Conservation (phyloP, 2,113 vertebrate genomes). For the Mola mola region DNA sequence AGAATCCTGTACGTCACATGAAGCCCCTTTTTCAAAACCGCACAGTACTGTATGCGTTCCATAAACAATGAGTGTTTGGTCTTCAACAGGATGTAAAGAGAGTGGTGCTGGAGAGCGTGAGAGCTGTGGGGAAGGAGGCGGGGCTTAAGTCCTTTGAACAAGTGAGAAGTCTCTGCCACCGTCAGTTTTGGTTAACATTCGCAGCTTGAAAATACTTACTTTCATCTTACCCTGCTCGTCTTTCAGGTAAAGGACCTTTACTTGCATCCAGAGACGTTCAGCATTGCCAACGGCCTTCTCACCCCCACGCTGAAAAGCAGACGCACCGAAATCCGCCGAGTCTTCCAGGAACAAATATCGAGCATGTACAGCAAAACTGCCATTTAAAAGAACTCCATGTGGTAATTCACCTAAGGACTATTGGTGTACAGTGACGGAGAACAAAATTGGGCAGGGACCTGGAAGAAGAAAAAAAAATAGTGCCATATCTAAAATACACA, state of each 20-base stretch:
- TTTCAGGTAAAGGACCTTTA: constrained; percentile 79
- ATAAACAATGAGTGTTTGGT: background rate
- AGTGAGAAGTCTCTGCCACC: constrained; percentile 63
- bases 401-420: constrained; percentile 2
- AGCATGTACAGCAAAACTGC: constrained; percentile 79
- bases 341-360: constrained; percentile 79
- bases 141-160: constrained; percentile 85
- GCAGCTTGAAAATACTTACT: background rate
- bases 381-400: constrained; percentile 41
- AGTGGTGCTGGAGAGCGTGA: constrained; percentile 81
- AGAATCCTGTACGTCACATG: constrained; percentile 76
- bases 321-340: constrained; percentile 73
- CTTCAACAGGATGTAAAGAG: constrained; percentile 76
- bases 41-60: background rate
- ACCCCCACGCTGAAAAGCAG: constrained; percentile 84
- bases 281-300: constrained; percentile 81
- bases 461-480: background rate
- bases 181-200: background rate
- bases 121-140: constrained; percentile 73
- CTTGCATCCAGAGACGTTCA: constrained; percentile 81
- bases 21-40: background rate
- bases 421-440: too few relatives aligned
- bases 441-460: background rate
- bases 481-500: background rate
- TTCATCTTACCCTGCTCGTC: background rate